These are phyloP conservation scores for Dynastes maya DNA, from an alignment of 2,888 invertebrate genomes.

Conservation along the genomic window DNA sequence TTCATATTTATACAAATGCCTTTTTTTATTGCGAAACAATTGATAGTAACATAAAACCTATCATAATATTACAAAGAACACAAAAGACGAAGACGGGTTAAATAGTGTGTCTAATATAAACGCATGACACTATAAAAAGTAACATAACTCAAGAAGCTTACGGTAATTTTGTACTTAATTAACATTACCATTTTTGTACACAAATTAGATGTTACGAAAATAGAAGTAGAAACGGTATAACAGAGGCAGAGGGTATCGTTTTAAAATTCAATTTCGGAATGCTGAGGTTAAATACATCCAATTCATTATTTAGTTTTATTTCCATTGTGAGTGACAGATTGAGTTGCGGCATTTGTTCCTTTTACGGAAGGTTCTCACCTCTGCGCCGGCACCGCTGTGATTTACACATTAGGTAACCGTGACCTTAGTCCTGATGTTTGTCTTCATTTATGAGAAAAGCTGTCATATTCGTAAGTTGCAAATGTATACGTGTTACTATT, in stretches of 20 bases:
- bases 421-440: conserved; percentile 1
- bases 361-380: conserved; percentile 27
- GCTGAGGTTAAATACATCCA: conserved; percentile 6
- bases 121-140: neutral
- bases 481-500: neutral
- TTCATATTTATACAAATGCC: too few species aligned
- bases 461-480: neutral
- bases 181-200: neutral
- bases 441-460: conserved; percentile 8
- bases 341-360: conserved; percentile 19
- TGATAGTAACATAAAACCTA: too few species aligned
- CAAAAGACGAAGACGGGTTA: too few species aligned
- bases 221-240: conserved; percentile 1
- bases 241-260: neutral
- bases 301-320: neutral
- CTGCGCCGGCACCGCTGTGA: neutral
- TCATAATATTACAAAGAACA: too few species aligned
- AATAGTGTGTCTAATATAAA: neutral
- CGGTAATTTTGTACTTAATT: conserved; percentile 22
- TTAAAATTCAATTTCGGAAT: conserved; percentile 25
- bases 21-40: too few species aligned
- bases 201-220: conserved; percentile 8
- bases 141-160: conserved; percentile 8
- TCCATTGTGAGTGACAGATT: conserved; percentile 10
- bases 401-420: conserved; percentile 4